Conservation (phyloP, 2,888 invertebrate genomes). For the Leucoma salicis region DNA sequence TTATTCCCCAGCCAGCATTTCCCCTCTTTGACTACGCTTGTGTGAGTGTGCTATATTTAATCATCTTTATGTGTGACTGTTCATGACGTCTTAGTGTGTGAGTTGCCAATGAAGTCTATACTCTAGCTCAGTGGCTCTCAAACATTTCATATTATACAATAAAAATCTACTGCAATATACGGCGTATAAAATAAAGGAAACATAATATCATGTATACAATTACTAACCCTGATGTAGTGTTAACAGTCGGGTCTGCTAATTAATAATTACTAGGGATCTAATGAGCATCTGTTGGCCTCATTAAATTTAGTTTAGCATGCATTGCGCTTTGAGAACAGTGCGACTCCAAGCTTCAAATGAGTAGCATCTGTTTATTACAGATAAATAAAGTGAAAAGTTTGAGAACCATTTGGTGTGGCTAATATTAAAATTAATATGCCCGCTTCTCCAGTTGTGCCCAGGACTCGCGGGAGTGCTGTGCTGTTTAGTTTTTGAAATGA, state of each 20-base stretch:
- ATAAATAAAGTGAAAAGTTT: constrained; percentile 47
- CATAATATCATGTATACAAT: constrained; percentile 27
- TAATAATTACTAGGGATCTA: constrained; percentile 42
- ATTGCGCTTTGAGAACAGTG: constrained; percentile 33
- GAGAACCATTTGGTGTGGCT: constrained; percentile 62
- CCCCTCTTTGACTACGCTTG: constrained; percentile 45
- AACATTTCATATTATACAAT: constrained; percentile 39
- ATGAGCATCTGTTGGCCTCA: constrained; percentile 44
- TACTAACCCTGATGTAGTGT: constrained; percentile 43
- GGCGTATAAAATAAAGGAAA: constrained; percentile 16
- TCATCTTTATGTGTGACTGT: constrained; percentile 63
- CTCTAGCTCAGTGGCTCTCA: constrained; percentile 61
- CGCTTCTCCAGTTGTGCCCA: constrained; percentile 73
- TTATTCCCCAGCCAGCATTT: constrained; percentile 65
- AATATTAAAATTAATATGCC: constrained; percentile 79
- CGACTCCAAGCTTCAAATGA: constrained; percentile 15
- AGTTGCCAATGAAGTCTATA: constrained; percentile 76
- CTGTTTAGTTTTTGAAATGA: constrained; percentile 57
- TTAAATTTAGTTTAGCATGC: constrained; percentile 31
- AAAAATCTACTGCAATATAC: constrained; percentile 7
- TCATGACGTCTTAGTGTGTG: constrained; percentile 67
- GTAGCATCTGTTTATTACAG: constrained; percentile 23
- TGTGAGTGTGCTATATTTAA: constrained; percentile 76
- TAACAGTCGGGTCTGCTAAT: constrained; percentile 45
- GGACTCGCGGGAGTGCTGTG: constrained; percentile 63